Evolutionary conservation across 2,797 vertebrate species (phyloP), one percentile per base, ranked within the genome.

Genomic region (Sylvilagus floridanus): DNA sequence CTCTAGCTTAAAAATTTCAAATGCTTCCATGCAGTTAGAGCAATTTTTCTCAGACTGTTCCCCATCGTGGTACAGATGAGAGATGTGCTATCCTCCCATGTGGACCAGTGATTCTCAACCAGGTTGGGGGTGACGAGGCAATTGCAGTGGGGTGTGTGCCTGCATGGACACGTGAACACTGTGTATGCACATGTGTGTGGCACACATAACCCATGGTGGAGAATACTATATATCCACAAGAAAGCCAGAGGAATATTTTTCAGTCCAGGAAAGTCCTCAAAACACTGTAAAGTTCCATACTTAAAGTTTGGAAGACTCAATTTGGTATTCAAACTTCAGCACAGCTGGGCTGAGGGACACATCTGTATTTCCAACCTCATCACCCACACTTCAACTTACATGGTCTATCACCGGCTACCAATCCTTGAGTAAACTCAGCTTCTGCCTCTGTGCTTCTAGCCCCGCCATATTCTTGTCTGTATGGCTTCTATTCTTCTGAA

Each of bases 1-100:
- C 4, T 21, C 32, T 19, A 66, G 47, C 37, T 90, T 81, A 79
- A 90, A 86, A 72, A 81, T 21, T 52, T 84, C 76, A 54, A 62
- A 14, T 72, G 65, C 14, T 69, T 76, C 81, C 89, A 57, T 42
- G 37, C 11, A 57, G 62, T 28, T 57, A 65, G 8, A 92, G n/a
- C 19, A 66, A 62, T n/a, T 30, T 2, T 85, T 87, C 50, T 71
- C 66, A 73, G 83, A n/a, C 57, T 84, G 88, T 90, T 26, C 1
- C 54, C 78, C 19, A 79, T 62, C 37, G 78, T 32, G 16, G 3
- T 79, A 75, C 11, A n/a, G 26, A 77, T 77, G 24, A 81, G 63
- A 86, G 16, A 73, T 50, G 16, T 50, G 37, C 77, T n/a, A 5
- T 30, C 30, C 22, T 91, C 32, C 32, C 68, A 16, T 30, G 21